A percentile compares a stretch with the other conserved stretches of the same genome.
phyloP scores from a whole-genome alignment of 2,113 vertebrate genomes.

The Brachirus orientalis region DNA sequence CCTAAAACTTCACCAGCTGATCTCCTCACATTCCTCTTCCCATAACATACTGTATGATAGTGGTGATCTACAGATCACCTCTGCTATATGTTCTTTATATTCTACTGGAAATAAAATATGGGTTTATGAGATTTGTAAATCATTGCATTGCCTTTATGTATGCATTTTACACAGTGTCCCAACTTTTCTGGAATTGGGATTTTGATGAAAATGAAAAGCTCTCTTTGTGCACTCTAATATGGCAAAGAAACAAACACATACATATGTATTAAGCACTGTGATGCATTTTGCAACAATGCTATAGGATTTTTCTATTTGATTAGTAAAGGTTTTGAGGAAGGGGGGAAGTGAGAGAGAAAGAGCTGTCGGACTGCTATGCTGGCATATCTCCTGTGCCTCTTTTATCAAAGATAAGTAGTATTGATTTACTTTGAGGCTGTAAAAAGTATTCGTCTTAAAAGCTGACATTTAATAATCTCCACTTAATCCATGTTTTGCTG shows the following conservation, averaged over 20 bases:
- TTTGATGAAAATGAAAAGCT: constrained; percentile 6
- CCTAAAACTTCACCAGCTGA: too few relatives aligned
- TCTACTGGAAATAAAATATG: too few relatives aligned
- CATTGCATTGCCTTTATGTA: too few relatives aligned
- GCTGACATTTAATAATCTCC: constrained; percentile 86
- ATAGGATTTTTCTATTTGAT: constrained; percentile 52
- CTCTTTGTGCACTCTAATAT: constrained; percentile 15
- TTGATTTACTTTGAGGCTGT: constrained; percentile 83
- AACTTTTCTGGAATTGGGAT: too few relatives aligned
- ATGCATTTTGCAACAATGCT: constrained; percentile 46
- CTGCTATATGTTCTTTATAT: too few relatives aligned
- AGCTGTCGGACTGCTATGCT: constrained; percentile 69
- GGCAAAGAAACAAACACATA: constrained; percentile 40
- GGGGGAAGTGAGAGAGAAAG: constrained; percentile 38
- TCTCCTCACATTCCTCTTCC: too few relatives aligned
- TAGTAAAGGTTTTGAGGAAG: constrained; percentile 58
- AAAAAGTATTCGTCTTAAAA: constrained; percentile 83
- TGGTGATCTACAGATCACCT: too few relatives aligned
- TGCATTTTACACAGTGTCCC: too few relatives aligned
- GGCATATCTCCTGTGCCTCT: constrained; percentile 74
- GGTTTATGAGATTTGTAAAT: too few relatives aligned
- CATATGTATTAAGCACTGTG: constrained; percentile 35
- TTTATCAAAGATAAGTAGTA: constrained; percentile 85
- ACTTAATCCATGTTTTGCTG: constrained; percentile 80
- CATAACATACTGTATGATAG: too few relatives aligned